phyloP scores from a whole-genome alignment of 2,113 vertebrate species.

The Alexandromys fortis region DNA sequence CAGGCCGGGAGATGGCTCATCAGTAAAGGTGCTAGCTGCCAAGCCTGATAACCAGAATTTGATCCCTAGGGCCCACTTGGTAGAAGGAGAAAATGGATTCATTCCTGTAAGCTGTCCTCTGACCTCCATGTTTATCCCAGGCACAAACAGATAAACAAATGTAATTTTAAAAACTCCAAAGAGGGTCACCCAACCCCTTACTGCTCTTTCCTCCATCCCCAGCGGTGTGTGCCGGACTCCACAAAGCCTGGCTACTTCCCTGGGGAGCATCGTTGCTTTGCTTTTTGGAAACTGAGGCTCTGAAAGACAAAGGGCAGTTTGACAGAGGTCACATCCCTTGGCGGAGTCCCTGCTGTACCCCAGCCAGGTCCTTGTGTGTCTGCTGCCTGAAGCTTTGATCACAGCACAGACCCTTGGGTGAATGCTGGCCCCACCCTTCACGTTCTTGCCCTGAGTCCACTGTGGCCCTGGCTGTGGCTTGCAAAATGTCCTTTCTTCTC shows the following conservation, averaged over 20 bases:
- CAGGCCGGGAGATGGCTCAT: background rate
- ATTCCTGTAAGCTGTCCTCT: background rate
- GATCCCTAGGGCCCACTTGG: background rate
- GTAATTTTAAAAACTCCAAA: background rate
- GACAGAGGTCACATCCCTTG: background rate
- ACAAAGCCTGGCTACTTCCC: background rate
- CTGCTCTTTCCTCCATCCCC: too few species aligned
- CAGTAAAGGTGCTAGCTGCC: background rate
- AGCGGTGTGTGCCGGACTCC: background rate
- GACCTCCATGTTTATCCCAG: background rate
- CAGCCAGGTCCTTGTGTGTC: background rate
- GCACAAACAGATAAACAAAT: background rate
- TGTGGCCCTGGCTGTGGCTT: slow-evolving; percentile 20
- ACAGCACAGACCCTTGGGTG: background rate
- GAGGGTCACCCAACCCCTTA: background rate
- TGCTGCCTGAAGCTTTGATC: background rate
- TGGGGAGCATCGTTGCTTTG: background rate
- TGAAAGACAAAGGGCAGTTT: background rate
- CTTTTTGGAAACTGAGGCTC: slow-evolving; percentile 41
- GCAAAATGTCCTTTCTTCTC: background rate
- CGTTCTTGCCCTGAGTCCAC: background rate
- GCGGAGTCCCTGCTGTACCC: background rate
- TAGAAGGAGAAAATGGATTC: background rate
- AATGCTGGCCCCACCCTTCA: background rate
- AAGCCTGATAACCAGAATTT: background rate